phyloP scores from a whole-genome alignment of 2,113 vertebrate species.

The Nibea coibor region DNA sequence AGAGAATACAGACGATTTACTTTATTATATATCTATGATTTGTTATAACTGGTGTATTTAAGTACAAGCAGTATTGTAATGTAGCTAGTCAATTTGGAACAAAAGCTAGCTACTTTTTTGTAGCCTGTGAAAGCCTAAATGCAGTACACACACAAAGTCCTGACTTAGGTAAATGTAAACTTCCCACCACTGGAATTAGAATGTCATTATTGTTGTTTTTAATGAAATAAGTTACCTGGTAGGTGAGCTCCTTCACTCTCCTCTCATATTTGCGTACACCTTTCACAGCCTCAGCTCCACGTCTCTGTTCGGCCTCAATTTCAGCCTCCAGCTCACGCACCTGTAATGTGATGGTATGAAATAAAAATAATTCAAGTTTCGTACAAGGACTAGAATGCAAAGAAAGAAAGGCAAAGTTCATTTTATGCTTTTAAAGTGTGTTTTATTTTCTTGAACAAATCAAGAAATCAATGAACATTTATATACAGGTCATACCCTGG shows the following conservation, averaged over 20 bases:
- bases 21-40: no score
- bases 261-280: slow-evolving; percentile 78
- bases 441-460: not conserved
- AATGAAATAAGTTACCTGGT: slow-evolving; percentile 58
- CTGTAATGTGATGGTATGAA: no score
- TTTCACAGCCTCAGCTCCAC: slow-evolving; percentile 73
- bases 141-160: no score
- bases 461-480: not conserved
- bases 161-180: not conserved
- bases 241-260: slow-evolving; percentile 78
- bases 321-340: no score
- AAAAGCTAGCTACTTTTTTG: no score
- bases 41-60: no score
- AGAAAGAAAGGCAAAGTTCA: not conserved
- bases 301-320: not conserved
- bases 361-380: no score
- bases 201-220: not conserved
- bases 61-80: not conserved
- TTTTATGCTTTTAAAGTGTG: not conserved
- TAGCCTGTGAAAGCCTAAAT: no score
- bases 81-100: no score
- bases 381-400: no score
- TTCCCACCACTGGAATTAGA: not conserved
- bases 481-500: slow-evolving; percentile 73
- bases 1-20: not conserved